Evolutionary conservation across 2,113 vertebrate genomes (phyloP), one percentile per base, ranked within the genome.

Genomic region (Sprattus sprattus): DNA sequence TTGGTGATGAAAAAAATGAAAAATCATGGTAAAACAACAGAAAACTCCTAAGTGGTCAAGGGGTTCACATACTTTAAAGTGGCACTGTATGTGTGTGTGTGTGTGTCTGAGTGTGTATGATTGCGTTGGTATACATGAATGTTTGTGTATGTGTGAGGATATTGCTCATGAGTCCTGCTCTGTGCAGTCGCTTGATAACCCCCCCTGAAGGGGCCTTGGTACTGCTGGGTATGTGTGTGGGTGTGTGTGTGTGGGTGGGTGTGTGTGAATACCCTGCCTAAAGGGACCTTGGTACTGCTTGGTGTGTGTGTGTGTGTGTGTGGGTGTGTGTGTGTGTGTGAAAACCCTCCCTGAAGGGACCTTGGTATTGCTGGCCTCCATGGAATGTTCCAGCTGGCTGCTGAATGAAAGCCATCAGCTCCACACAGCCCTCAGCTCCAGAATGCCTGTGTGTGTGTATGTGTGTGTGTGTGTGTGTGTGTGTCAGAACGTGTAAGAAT

Each of bases 341-440:
- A 57, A 49, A 39, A n/a, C 32, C 45, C 82, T 15, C 81, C n/a
- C 81, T 45, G 39, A 52, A 32, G 82, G 75, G n/a, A 13, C 75
- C n/a, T 25, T 80, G 39, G 82, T 83, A 71, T 28, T 52, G 46
- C 20, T 64, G 22, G 44, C 46, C 67, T 85, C 39, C 20, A 10
- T 16, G 54, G 80, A 64, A 82, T 52, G 49, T 64, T 86, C 83
- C 85, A 84, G 83, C 39, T 84, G 52, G 81, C 82, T 25, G 64
- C 64, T 71, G 64, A 45, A 44, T 82, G 15, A 25, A 82, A 45
- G 83, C 10, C 80, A 57, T 46, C 64, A 45, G 18, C 49, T 25
- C 50, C 57, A 3, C 16, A 16, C 80, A 15, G 44, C 44, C 64
- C 67, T 7, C 1, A 28, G 22, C 49, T 54, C 49, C 71, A 67